phyloP scores from a whole-genome alignment of 1,140 invertebrate species.

The Neodiprion fabricii region DNA sequence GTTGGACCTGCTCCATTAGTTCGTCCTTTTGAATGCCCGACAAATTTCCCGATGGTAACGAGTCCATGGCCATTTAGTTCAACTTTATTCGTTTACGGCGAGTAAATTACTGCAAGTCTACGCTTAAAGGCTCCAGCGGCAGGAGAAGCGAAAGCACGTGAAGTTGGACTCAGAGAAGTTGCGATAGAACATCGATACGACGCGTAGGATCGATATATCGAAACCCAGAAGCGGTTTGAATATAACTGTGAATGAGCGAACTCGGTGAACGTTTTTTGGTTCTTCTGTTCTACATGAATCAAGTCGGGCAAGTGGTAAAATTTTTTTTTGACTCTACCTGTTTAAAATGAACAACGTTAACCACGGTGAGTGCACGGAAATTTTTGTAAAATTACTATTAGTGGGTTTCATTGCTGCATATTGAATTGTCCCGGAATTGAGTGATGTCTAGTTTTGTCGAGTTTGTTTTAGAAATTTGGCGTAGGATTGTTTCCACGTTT shows the following conservation, averaged over 20 bases:
- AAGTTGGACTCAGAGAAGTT: not conserved
- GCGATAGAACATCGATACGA: not conserved
- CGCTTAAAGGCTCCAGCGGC: not conserved
- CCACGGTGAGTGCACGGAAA: too few species aligned
- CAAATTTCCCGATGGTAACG: slow-evolving; percentile 44
- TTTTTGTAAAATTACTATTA: too few species aligned
- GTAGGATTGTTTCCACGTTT: too few species aligned
- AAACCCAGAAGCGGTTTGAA: not conserved
- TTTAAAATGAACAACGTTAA: too few species aligned
- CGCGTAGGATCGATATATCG: not conserved
- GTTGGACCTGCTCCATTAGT: slow-evolving; percentile 94
- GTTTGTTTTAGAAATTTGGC: too few species aligned
- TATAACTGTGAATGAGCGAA: not conserved
- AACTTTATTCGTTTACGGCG: not conserved
- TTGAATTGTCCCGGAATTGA: too few species aligned
- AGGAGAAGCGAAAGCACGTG: slow-evolving; percentile 13
- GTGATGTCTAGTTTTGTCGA: too few species aligned
- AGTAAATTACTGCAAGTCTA: not conserved
- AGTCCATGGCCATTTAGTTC: slow-evolving; percentile 35
- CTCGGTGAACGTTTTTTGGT: not conserved
- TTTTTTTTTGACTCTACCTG: too few species aligned
- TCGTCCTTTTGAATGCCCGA: slow-evolving; percentile 83
- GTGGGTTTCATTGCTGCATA: too few species aligned
- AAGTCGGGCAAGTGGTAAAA: too few species aligned
- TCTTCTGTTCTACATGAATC: not conserved